phyloP scores from a whole-genome alignment of 2,797 vertebrate species.

The Orestias chungarensis region DNA sequence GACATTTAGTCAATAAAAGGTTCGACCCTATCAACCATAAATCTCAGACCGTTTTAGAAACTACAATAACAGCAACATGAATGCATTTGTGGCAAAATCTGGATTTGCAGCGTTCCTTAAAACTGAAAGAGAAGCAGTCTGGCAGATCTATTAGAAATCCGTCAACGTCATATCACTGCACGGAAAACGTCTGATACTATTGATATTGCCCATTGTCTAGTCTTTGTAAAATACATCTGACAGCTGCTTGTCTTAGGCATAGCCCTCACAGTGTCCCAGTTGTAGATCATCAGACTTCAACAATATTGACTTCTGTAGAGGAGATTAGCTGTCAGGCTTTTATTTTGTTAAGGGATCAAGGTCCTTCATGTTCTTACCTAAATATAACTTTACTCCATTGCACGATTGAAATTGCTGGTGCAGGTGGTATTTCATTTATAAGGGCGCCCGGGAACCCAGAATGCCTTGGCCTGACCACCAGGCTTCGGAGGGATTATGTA shows the following conservation, averaged over 20 bases:
- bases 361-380: conserved; percentile 83
- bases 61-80: conserved; percentile 20
- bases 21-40: conserved; percentile 17
- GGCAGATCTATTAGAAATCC: conserved; percentile 40
- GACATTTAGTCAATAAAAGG: conserved; percentile 40
- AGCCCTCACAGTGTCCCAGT: conserved; percentile 43
- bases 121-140: conserved; percentile 34
- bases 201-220: conserved; percentile 51
- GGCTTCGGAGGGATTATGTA: conserved; percentile 85
- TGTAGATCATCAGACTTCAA: conserved; percentile 78
- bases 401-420: conserved; percentile 72
- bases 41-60: conserved; percentile 29
- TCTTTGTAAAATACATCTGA: conserved; percentile 64
- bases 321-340: conserved; percentile 82
- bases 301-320: conserved; percentile 79
- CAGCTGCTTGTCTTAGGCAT: conserved; percentile 67
- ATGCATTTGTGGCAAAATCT: background rate
- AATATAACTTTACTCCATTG: conserved; percentile 79
- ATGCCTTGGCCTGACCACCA: conserved; percentile 82
- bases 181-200: conserved; percentile 55
- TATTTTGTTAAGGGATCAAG: conserved; percentile 86
- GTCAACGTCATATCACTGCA: conserved; percentile 48
- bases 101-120: conserved; percentile 49
- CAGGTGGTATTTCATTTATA: conserved; percentile 84
- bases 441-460: conserved; percentile 77